A percentile compares a stretch with the other conserved stretches of the same genome.
These are phyloP conservation scores for Lutjanus argentimaculatus DNA, from an alignment of 2,797 vertebrate species.

Conservation along the genomic window DNA sequence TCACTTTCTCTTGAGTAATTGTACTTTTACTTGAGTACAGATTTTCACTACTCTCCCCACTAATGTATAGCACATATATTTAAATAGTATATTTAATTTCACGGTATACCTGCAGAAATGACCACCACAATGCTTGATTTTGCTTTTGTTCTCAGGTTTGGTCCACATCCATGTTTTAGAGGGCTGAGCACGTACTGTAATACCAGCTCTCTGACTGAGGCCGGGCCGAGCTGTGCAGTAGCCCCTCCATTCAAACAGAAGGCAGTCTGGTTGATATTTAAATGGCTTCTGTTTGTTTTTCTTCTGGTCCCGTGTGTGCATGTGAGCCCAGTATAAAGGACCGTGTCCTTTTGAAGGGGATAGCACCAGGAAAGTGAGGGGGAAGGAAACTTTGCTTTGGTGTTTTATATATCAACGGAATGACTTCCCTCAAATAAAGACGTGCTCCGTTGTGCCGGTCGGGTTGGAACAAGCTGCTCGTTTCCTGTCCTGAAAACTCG, in stretches of 20 bases:
- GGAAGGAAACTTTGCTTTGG: slow-evolving; percentile 88
- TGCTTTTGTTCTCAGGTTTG: slow-evolving; percentile 19
- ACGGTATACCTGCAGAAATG: slow-evolving; percentile 19
- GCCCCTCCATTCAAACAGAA: slow-evolving; percentile 76
- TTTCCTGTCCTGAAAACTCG: slow-evolving; percentile 84
- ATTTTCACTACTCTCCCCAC: too few species aligned
- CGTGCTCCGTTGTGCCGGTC: slow-evolving; percentile 76
- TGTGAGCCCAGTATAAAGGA: slow-evolving; percentile 83
- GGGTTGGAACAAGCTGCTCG: slow-evolving; percentile 83
- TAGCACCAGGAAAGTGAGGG: slow-evolving; percentile 83
- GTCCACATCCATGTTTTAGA: slow-evolving; percentile 25
- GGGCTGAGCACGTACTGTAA: slow-evolving; percentile 6
- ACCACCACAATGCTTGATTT: slow-evolving; percentile 9
- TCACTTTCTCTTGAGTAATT: too few species aligned
- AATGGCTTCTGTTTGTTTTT: slow-evolving; percentile 84
- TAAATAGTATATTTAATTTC: slow-evolving; percentile 3
- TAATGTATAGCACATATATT: neutral
- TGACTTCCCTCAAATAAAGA: slow-evolving; percentile 89
- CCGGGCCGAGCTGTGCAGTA: slow-evolving; percentile 48
- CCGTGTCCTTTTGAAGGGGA: slow-evolving; percentile 82
- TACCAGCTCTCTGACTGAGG: slow-evolving; percentile 28
- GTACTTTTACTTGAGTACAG: too few species aligned
- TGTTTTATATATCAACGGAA: slow-evolving; percentile 89
- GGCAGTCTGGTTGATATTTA: slow-evolving; percentile 83
- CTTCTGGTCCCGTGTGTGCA: slow-evolving; percentile 81